Evolutionary conservation across 2,888 invertebrate species (phyloP).

Genomic region (Spisula subtruncata): DNA sequence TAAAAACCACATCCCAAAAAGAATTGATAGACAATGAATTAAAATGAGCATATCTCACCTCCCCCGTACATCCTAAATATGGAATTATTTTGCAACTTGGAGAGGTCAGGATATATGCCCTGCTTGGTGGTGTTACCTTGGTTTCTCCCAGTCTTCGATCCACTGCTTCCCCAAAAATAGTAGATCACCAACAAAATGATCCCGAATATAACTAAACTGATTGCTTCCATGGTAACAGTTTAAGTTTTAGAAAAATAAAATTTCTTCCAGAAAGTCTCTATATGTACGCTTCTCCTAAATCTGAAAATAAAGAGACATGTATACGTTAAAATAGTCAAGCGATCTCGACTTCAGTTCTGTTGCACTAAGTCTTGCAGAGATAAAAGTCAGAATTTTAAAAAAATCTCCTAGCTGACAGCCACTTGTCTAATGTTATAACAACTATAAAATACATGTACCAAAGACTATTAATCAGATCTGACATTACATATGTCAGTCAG

Average conservation of each 20-base stretch:
- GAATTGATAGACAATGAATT: not conserved
- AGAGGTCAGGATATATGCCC: constrained; percentile 62
- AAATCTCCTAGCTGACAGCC: too few species aligned
- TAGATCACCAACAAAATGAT: constrained; percentile 69
- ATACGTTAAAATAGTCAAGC: too few species aligned
- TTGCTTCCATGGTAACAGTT: constrained; percentile 66
- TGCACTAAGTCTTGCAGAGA: too few species aligned
- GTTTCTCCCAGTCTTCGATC: constrained; percentile 49
- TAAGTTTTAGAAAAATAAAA: not conserved
- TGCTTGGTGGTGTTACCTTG: constrained; percentile 33
- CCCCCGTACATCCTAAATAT: constrained; percentile 61
- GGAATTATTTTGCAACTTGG: constrained; percentile 65
- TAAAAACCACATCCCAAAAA: too few species aligned
- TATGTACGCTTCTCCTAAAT: not conserved
- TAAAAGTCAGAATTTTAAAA: too few species aligned
- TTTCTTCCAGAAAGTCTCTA: not conserved
- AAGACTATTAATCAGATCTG: too few species aligned
- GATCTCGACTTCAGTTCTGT: too few species aligned
- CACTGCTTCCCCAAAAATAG: constrained; percentile 66
- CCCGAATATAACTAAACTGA: constrained; percentile 73
- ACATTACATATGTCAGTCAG: too few species aligned
- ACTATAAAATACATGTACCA: too few species aligned
- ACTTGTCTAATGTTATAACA: too few species aligned
- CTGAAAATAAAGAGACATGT: not conserved
- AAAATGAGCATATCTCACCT: constrained; percentile 15